Base-by-base conservation (phyloP, 2,888 invertebrate genomes). In the Metellina segmentata region DNA sequence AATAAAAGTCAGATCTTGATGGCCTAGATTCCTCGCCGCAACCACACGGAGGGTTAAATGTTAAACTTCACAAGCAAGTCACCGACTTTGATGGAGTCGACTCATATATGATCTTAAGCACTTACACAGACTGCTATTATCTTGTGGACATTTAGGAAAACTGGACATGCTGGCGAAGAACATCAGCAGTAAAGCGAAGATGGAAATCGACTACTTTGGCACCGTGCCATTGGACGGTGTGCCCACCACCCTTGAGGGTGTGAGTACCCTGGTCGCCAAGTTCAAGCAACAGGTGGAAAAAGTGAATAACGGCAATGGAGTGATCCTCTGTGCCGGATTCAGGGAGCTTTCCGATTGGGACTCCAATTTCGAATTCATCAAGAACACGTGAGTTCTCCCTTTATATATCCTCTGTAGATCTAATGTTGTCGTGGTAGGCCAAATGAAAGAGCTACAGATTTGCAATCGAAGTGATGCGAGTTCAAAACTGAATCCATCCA, bases 131-230 rank as follows among this genome's bases (percentile, higher is more conserved):
- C 34, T 34, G 4, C 34, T 4, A 34, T 34, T 34, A 34, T 61
- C 16, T 61, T 9, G 61, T 61, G 11, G 9, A 13, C 61, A 9
- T 52, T 0, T 72, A 81, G 87, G 53, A 19, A 81, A 87, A 19
- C 61, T 87, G 11, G 72, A 71, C 8, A 81, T 79, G n/a, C n/a
- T 87, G 48, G 52, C 87, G 0, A 52, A 87, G 77, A 81, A 87
- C 70, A 48, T 91, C 7, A 77, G 81, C 9, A 81, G 70, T 49
- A 70, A n/a, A 48, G 77, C 92, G 0, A 86, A 90, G 16, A 61
- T 89, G 79, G 92, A 92, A n/a, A 89, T 92, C 20, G n/a, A 81
- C 48, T 92, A 92, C 19, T 92, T 70, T 34, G 89, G 79, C 1
- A 92, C 71, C 4, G 92, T 92, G n/a, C 89, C 89, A 0, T 13